Conservation (phyloP, 2,888 invertebrate species). For the Tetropium fuscum region DNA sequence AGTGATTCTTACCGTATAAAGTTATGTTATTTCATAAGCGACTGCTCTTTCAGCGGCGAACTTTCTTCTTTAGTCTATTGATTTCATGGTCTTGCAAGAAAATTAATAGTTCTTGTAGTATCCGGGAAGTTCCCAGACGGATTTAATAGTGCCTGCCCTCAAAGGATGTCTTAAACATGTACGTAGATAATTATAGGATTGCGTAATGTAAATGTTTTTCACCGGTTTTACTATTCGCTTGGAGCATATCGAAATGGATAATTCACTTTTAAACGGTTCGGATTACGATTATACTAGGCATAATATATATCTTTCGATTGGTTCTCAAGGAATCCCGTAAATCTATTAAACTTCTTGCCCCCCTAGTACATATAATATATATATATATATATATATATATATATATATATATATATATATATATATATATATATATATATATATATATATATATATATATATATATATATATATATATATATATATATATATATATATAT, state of each 20-base stretch:
- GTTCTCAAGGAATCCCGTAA: background rate
- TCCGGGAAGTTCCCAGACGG: slow-evolving; percentile 10
- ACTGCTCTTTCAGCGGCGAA: background rate
- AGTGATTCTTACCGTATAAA: no score
- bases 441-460: no score
- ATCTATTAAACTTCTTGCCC: background rate
- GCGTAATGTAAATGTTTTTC: background rate
- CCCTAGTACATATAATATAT: no score
- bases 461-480: no score
- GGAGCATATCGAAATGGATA: background rate
- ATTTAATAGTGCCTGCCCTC: no score
- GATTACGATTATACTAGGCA: background rate
- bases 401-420: no score
- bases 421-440: no score
- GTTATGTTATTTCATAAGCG: background rate
- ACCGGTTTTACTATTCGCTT: background rate
- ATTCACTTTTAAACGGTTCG: background rate
- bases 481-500: no score
- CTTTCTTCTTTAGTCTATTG: background rate
- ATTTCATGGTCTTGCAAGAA: background rate
- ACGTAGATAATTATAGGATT: background rate
- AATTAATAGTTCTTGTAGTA: background rate
- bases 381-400: no score
- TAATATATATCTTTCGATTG: background rate
- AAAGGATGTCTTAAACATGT: background rate